Evolutionary conservation across 2,113 vertebrate species (phyloP).

Genomic region (Nicator chloris): DNA sequence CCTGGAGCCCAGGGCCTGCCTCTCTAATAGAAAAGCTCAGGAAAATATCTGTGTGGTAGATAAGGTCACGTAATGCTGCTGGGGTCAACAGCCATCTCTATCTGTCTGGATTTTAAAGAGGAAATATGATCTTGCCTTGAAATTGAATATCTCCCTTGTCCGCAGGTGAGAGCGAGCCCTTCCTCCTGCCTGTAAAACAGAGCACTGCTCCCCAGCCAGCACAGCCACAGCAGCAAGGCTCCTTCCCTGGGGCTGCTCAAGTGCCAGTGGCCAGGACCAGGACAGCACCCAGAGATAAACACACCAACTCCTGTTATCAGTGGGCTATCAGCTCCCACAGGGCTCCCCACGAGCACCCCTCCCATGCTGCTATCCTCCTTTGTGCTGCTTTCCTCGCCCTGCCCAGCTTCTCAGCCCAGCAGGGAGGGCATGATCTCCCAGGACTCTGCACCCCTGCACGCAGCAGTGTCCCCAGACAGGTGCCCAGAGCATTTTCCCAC

Average conservation of each 20-base stretch:
- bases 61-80: constrained; percentile 11
- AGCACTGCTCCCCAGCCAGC: accelerated
- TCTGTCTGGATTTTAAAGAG: neutral
- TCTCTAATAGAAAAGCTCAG: constrained; percentile 8
- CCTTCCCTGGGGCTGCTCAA: neutral
- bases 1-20: neutral
- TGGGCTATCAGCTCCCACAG: neutral
- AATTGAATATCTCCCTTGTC: neutral
- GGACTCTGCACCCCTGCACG: accelerated
- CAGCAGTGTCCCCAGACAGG: neutral
- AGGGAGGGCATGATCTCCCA: neutral
- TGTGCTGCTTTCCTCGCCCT: neutral
- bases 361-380: neutral
- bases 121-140: neutral
- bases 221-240: neutral
- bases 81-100: constrained; percentile 20
- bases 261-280: neutral
- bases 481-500: neutral
- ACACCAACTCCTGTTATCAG: neutral
- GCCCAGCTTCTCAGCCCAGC: neutral
- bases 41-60: neutral
- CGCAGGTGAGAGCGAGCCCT: accelerated
- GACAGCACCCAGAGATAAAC: neutral
- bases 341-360: neutral
- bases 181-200: neutral